These are phyloP conservation scores for Chionomys nivalis DNA, from an alignment of 2,113 vertebrate genomes.

Conservation along the genomic window DNA sequence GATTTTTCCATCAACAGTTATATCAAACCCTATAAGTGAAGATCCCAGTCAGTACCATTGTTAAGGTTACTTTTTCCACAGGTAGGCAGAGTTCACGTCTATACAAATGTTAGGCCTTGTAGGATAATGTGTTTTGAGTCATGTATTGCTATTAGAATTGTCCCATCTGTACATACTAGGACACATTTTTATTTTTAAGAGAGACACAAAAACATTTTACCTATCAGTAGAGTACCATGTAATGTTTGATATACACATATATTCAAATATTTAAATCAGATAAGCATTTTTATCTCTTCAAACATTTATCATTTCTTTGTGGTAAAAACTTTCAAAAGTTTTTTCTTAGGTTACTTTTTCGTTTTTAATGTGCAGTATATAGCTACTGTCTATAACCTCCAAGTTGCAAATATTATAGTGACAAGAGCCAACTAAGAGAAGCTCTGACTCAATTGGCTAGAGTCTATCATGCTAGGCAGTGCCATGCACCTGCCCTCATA, in stretches of 20 bases:
- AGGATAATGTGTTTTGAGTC: background rate
- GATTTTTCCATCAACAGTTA: background rate
- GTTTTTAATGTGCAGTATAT: background rate
- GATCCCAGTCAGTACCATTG: background rate
- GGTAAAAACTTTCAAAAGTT: background rate
- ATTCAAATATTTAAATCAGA: background rate
- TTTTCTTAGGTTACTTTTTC: background rate
- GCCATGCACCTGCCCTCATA: background rate
- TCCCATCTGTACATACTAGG: background rate
- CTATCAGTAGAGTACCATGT: background rate
- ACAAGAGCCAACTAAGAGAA: background rate
- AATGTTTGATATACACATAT: background rate
- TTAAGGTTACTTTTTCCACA: background rate
- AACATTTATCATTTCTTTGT: background rate
- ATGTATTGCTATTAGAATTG: background rate
- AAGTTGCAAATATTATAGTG: background rate
- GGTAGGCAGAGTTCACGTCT: background rate
- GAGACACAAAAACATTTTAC: background rate
- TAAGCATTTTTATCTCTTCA: background rate
- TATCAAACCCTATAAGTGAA: background rate
- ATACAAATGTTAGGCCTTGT: background rate
- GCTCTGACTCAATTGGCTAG: background rate
- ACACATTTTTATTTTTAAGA: background rate
- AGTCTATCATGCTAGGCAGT: background rate
- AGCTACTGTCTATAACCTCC: background rate